Conservation (phyloP, 2,113 vertebrate genomes). For the Calonectris borealis region DNA sequence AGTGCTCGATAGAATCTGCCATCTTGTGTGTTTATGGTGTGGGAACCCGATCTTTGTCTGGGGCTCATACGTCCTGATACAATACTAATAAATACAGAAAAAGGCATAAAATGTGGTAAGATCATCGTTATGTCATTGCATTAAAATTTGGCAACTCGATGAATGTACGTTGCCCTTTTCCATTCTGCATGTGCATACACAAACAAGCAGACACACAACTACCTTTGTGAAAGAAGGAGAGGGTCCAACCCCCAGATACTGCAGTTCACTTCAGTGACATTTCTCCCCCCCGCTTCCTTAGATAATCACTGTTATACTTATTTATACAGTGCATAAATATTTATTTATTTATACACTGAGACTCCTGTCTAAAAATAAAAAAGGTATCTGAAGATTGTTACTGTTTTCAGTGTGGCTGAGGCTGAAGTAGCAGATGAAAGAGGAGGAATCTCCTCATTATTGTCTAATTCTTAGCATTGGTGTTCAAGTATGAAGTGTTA, state of each 20-base stretch:
- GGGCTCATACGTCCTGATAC: neutral
- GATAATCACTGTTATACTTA: neutral
- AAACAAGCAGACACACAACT: no score
- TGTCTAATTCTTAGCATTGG: neutral
- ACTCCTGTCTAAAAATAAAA: neutral
- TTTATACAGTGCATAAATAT: neutral
- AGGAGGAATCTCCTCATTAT: neutral
- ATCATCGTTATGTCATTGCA: neutral
- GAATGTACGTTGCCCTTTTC: neutral
- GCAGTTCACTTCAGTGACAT: neutral
- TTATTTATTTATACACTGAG: neutral
- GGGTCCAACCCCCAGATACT: accelerated
- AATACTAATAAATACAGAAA: neutral
- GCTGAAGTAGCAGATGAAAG: neutral
- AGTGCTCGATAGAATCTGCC: neutral
- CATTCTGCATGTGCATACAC: accelerated
- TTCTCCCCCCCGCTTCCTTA: neutral
- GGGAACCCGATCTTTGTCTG: neutral
- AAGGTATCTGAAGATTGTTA: neutral
- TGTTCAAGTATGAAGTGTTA: neutral
- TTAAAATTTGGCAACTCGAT: neutral
- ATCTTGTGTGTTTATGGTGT: neutral
- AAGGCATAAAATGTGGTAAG: neutral
- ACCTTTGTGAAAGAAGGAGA: neutral
- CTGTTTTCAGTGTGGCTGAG: neutral